Percentiles rank a stretch among this genome's conserved stretches.
phyloP scores from a whole-genome alignment of 2,113 vertebrate species.

The Oncorhynchus gorbuscha region DNA sequence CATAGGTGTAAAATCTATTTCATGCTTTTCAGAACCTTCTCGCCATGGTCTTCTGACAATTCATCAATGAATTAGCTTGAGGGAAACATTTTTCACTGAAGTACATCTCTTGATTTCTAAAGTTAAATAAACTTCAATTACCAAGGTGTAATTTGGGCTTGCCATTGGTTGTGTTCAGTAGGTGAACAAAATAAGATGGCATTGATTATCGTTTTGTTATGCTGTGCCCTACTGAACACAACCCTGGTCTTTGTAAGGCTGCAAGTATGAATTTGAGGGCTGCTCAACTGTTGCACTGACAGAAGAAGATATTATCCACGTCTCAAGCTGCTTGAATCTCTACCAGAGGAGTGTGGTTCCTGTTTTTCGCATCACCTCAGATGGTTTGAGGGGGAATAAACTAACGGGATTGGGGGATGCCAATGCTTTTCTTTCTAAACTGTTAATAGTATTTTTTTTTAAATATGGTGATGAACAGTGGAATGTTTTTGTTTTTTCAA shows the following conservation, averaged over 20 bases:
- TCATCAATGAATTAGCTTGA: too few species aligned
- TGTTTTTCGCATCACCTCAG: neutral
- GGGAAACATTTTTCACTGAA: too few species aligned
- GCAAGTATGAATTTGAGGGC: neutral
- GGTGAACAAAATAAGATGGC: too few species aligned
- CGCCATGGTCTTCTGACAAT: too few species aligned
- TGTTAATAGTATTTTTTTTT: slow-evolving; percentile 39
- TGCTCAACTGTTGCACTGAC: neutral
- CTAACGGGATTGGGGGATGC: slow-evolving; percentile 25
- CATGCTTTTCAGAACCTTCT: too few species aligned
- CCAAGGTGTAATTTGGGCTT: too few species aligned
- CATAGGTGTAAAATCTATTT: too few species aligned
- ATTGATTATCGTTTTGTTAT: neutral
- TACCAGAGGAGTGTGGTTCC: neutral
- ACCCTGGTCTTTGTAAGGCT: neutral
- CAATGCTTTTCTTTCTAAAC: slow-evolving; percentile 61
- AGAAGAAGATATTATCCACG: neutral
- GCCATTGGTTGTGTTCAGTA: too few species aligned
- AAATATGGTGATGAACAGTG: slow-evolving; percentile 44
- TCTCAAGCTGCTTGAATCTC: neutral
- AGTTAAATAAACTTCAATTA: neutral
- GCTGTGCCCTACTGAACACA: too few species aligned
- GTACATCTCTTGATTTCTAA: too few species aligned
- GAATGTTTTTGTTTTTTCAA: neutral
- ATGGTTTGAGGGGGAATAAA: slow-evolving; percentile 9